phyloP scores from a whole-genome alignment of 2,797 vertebrate species.

The Alca torda region DNA sequence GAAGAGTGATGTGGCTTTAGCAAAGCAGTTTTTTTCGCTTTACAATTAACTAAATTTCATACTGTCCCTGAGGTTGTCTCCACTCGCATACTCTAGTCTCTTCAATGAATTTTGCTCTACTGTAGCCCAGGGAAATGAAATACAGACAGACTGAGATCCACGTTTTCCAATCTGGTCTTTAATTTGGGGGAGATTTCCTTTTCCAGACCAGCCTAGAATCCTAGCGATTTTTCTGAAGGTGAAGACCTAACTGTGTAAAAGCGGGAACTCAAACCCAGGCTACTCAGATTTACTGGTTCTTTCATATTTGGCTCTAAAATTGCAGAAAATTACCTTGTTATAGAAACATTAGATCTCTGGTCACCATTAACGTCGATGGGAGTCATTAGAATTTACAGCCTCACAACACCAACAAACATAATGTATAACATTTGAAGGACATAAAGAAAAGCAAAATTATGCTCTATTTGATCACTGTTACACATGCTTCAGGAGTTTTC shows the following conservation, averaged over 20 bases:
- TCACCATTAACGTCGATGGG: neutral
- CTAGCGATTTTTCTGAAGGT: neutral
- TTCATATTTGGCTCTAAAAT: neutral
- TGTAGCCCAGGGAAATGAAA: neutral
- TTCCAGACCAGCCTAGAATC: neutral
- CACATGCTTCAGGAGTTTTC: neutral
- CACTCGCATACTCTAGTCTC: neutral
- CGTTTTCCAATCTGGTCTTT: neutral
- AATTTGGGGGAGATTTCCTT: neutral
- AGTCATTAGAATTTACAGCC: neutral
- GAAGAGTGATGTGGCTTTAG: neutral
- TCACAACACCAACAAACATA: neutral
- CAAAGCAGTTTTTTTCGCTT: neutral
- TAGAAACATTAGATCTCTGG: neutral
- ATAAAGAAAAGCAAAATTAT: neutral
- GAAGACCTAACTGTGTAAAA: neutral
- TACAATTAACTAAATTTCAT: neutral
- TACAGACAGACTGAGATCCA: neutral
- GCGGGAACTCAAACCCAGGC: neutral
- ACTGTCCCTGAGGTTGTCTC: neutral
- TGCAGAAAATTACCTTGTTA: neutral
- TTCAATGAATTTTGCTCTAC: neutral
- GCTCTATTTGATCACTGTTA: neutral
- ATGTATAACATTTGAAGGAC: neutral
- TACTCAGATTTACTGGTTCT: neutral